A percentile compares a stretch with the other conserved stretches of the same genome.
Evolutionary conservation across 2,888 invertebrate species (phyloP).

Genomic region (Ctenicera cuprea): DNA sequence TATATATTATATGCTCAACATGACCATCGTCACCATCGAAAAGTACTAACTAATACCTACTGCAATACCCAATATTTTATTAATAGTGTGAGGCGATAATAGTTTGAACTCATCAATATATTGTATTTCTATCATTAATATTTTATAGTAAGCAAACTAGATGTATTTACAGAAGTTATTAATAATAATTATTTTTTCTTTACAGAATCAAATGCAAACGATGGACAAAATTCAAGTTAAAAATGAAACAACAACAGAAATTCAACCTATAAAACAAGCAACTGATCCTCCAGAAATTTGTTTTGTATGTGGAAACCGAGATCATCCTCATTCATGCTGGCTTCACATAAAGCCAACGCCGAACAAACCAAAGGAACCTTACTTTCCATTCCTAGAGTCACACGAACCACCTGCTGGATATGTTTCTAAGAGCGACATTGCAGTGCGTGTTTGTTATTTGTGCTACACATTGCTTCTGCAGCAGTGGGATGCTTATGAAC

Average conservation of each 20-base stretch:
- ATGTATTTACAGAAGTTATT: too few species aligned
- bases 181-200: slow-evolving; percentile 1
- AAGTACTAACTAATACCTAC: too few species aligned
- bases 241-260: slow-evolving; percentile 71
- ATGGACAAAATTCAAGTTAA: slow-evolving; percentile 75
- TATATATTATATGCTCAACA: too few species aligned
- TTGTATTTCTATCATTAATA: too few species aligned
- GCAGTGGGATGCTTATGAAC: slow-evolving; percentile 95
- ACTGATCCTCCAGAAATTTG: slow-evolving; percentile 72
- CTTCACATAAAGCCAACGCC: slow-evolving; percentile 81
- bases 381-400: slow-evolving; percentile 93
- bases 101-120: too few species aligned
- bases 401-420: slow-evolving; percentile 92
- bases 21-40: too few species aligned
- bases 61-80: too few species aligned
- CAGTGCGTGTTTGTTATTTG: slow-evolving; percentile 87
- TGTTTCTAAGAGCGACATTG: slow-evolving; percentile 64
- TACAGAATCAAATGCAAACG: slow-evolving; percentile 67
- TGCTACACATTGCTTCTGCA: slow-evolving; percentile 91
- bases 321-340: slow-evolving; percentile 78
- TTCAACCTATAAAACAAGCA: slow-evolving; percentile 55
- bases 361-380: slow-evolving; percentile 84
- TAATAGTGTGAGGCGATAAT: too few species aligned
- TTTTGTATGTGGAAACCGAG: slow-evolving; percentile 85
- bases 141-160: too few species aligned